phyloP scores from a whole-genome alignment of 1,140 invertebrate species.

The Paraescarpia echinospica region DNA sequence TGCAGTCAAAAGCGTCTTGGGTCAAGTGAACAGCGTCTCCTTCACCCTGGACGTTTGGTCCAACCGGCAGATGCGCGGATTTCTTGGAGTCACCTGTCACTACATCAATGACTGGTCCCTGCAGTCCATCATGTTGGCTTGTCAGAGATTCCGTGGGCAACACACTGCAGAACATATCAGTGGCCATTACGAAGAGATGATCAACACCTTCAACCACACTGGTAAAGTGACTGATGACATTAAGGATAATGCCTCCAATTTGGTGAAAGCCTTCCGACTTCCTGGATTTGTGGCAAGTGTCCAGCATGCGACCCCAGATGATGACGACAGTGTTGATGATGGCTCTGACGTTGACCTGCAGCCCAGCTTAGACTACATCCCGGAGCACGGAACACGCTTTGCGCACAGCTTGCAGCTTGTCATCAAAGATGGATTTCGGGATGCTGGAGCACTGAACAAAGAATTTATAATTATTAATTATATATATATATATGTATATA shows the following conservation, averaged over 20 bases:
- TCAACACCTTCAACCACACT: neutral
- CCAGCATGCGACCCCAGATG: neutral
- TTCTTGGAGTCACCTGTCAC: too few relatives aligned
- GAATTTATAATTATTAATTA: too few relatives aligned
- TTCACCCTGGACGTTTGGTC: too few relatives aligned
- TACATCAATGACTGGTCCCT: too few relatives aligned
- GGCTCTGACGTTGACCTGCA: neutral
- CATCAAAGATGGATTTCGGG: neutral
- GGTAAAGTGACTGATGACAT: neutral
- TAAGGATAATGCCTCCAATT: too few relatives aligned
- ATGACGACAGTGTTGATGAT: neutral
- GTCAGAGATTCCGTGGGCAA: neutral
- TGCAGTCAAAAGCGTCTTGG: too few relatives aligned
- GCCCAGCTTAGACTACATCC: neutral
- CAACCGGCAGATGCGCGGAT: too few relatives aligned
- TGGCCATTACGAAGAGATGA: neutral
- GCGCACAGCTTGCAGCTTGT: neutral
- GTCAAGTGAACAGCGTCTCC: too few relatives aligned
- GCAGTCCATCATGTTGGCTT: neutral
- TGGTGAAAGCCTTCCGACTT: too few relatives aligned
- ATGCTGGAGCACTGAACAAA: neutral
- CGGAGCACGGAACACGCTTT: slow-evolving; percentile 1
- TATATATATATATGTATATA: too few relatives aligned
- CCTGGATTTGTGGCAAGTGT: neutral
- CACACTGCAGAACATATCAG: slow-evolving; percentile 16